Evolutionary conservation across 2,888 invertebrate genomes (phyloP).

Genomic region (Muscina levida): DNA sequence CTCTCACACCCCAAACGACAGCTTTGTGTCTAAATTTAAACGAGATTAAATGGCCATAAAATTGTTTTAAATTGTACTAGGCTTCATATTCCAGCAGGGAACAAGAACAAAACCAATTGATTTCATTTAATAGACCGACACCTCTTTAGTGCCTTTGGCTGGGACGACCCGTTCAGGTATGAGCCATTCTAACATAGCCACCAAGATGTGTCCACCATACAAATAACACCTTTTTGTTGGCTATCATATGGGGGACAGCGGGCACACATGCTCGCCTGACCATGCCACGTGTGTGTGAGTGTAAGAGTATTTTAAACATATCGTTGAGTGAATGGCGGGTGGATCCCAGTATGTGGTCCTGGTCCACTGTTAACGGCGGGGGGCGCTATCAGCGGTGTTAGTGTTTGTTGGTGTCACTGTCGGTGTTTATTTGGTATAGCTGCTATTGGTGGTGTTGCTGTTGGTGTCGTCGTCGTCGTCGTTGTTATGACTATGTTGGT

Average conservation of each 20-base stretch:
- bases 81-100: background rate
- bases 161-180: background rate
- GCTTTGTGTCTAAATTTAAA: conserved; percentile 28
- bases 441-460: background rate
- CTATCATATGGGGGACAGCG: background rate
- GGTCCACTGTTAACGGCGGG: background rate
- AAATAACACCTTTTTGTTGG: conserved; percentile 42
- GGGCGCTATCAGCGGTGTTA: background rate
- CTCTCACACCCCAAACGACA: background rate
- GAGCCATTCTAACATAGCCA: background rate
- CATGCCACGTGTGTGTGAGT: conserved; percentile 20
- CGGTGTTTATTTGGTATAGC: too few species aligned
- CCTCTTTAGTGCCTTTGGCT: conserved; percentile 35
- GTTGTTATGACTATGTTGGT: conserved; percentile 9
- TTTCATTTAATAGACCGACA: conserved; percentile 50
- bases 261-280: background rate
- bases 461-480: too few species aligned
- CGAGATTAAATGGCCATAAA: conserved; percentile 6
- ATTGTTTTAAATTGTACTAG: conserved; percentile 1
- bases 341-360: conserved; percentile 20
- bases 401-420: background rate
- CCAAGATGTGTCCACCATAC: conserved; percentile 24
- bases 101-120: conserved; percentile 1
- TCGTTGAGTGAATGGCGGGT: conserved; percentile 19
- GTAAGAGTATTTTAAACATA: background rate